Evolutionary conservation across 2,888 invertebrate species (phyloP).

Genomic region (Trachelus tabidus): DNA sequence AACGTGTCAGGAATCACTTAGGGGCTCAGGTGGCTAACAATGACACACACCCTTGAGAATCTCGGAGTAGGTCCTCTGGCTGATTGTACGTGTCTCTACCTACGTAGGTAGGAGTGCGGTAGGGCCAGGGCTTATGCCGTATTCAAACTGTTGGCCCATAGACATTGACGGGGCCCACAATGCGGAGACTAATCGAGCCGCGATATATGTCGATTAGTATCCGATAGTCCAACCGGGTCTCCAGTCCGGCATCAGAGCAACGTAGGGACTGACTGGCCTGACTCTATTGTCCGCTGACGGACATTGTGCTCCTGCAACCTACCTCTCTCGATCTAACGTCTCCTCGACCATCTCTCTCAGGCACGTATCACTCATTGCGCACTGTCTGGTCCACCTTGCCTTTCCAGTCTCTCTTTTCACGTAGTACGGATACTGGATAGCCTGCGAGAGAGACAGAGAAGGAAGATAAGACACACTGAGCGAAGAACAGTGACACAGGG

Average conservation of each 20-base stretch:
- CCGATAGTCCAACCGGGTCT: constrained; percentile 34
- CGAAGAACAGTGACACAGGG: background rate
- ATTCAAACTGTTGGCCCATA: constrained; percentile 32
- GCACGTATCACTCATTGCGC: background rate
- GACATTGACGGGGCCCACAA: constrained; percentile 48
- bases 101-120: constrained; percentile 9
- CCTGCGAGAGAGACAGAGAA: background rate
- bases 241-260: constrained; percentile 33
- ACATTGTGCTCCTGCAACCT: constrained; percentile 19
- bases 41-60: constrained; percentile 33
- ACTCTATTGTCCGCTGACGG: constrained; percentile 23
- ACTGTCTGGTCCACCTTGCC: background rate
- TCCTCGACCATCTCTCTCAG: background rate
- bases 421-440: background rate
- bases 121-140: constrained; percentile 12
- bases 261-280: constrained; percentile 13
- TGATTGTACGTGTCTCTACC: background rate
- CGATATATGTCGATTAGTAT: constrained; percentile 52
- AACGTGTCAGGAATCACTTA: constrained; percentile 55
- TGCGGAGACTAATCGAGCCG: constrained; percentile 53
- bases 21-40: constrained; percentile 43
- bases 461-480: background rate
- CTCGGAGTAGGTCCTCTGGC: background rate
- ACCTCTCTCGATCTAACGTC: constrained; percentile 18
- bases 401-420: background rate